Evolutionary conservation across 2,888 invertebrate genomes (phyloP).

Genomic region (Alentia gelatinosa): DNA sequence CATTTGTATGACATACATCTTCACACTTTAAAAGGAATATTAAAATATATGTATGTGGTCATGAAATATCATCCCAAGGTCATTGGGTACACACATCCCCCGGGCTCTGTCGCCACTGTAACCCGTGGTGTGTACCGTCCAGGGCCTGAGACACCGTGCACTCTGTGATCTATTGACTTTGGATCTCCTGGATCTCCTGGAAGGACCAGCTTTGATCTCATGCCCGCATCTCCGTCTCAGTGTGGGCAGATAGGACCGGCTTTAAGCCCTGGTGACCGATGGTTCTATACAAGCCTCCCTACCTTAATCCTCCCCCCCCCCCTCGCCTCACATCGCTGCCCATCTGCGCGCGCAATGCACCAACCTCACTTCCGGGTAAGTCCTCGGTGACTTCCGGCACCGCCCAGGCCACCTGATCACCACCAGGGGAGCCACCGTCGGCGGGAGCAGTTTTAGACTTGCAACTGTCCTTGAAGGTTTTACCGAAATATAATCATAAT

Average conservation of each 20-base stretch:
- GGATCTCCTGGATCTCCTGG: not conserved
- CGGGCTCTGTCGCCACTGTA: no score
- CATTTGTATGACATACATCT: no score
- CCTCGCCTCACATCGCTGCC: not conserved
- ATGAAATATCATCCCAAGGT: no score
- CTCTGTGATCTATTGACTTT: not conserved
- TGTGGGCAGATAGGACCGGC: not conserved
- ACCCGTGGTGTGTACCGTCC: no score
- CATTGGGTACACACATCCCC: no score
- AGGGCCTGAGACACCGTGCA: no score
- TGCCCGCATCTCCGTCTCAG: not conserved
- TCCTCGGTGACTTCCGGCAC: not conserved
- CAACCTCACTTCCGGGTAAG: conserved; percentile 3
- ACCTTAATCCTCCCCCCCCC: not conserved
- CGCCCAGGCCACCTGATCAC: not conserved
- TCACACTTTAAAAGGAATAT: no score
- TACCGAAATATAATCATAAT: no score
- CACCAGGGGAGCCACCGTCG: not conserved
- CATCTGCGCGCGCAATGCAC: not conserved
- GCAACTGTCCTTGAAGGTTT: no score
- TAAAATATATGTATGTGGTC: no score
- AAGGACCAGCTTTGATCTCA: not conserved
- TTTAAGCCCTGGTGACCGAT: not conserved
- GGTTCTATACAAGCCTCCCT: not conserved
- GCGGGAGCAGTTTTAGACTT: not conserved